Conservation (phyloP, 2,888 invertebrate species). For the Volucella inanis region DNA sequence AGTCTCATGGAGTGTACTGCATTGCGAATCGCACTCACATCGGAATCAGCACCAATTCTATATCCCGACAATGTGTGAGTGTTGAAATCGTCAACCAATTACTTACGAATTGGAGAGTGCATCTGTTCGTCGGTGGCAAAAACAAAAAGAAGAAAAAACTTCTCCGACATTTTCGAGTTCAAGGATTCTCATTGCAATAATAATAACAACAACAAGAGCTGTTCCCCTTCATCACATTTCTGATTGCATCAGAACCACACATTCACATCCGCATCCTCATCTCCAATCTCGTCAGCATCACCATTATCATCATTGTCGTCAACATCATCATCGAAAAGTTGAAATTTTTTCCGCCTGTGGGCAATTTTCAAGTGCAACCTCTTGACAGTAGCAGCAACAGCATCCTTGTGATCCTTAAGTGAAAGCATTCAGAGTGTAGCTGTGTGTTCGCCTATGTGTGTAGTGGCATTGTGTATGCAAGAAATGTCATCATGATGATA, state of each 20-base stretch:
- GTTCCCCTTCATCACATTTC: neutral
- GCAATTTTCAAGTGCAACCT: slow-evolving; percentile 76
- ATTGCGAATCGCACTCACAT: neutral
- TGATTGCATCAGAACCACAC: too few relatives aligned
- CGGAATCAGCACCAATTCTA: too few relatives aligned
- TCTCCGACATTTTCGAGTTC: slow-evolving; percentile 30
- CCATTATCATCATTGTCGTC: slow-evolving; percentile 28
- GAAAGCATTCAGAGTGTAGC: slow-evolving; percentile 17
- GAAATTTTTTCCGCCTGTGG: slow-evolving; percentile 58
- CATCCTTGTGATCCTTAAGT: slow-evolving; percentile 66
- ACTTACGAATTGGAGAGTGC: slow-evolving; percentile 17
- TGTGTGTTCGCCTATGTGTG: slow-evolving; percentile 25
- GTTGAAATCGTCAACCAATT: slow-evolving; percentile 59
- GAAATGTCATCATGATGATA: slow-evolving; percentile 74
- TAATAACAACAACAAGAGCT: slow-evolving; percentile 15
- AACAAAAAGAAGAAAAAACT: slow-evolving; percentile 20
- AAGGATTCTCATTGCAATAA: slow-evolving; percentile 66
- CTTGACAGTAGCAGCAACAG: slow-evolving; percentile 65
- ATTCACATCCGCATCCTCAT: neutral
- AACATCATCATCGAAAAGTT: slow-evolving; percentile 50
- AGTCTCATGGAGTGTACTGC: slow-evolving; percentile 32
- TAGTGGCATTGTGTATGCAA: slow-evolving; percentile 35
- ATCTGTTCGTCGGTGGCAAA: slow-evolving; percentile 9
- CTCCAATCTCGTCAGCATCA: slow-evolving; percentile 2
- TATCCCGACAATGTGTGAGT: slow-evolving; percentile 30